phyloP scores from a whole-genome alignment of 2,113 vertebrate species.

The Semnornis frantzii region DNA sequence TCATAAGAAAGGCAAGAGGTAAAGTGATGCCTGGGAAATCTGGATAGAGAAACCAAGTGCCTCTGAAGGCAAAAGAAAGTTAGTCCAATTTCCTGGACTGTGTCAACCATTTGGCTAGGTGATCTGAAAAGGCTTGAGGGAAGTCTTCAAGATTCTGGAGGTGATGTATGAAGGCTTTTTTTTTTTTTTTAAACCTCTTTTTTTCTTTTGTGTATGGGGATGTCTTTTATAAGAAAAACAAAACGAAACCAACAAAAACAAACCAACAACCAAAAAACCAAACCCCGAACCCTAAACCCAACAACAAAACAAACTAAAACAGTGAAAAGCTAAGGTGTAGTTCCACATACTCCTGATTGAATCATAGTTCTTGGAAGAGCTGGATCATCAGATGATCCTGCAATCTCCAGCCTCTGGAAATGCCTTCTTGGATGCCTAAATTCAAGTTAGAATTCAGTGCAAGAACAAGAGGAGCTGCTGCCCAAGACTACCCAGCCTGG shows the following conservation, averaged over 20 bases:
- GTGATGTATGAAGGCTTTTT: not conserved
- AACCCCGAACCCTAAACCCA: too few species aligned
- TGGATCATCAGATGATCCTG: too few species aligned
- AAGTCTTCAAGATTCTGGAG: not conserved
- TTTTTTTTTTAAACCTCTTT: not conserved
- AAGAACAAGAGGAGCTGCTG: not conserved
- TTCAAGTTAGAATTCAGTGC: not conserved
- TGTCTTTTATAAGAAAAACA: not conserved
- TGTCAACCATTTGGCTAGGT: not conserved
- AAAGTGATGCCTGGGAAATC: not conserved
- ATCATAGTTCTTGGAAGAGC: too few species aligned
- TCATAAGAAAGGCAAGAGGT: not conserved
- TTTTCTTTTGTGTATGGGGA: not conserved
- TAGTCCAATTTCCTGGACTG: not conserved
- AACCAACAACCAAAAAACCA: too few species aligned
- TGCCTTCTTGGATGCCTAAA: not conserved
- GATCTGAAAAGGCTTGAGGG: not conserved
- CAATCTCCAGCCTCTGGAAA: too few species aligned
- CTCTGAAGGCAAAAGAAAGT: not conserved
- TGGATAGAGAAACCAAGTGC: rapidly evolving
- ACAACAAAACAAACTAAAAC: too few species aligned
- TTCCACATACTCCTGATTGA: too few species aligned
- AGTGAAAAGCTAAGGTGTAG: too few species aligned
- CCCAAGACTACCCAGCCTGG: not conserved
- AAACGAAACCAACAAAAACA: not conserved